phyloP scores from a whole-genome alignment of 1,140 invertebrate species.

The Lepidotrigona ventralis region DNA sequence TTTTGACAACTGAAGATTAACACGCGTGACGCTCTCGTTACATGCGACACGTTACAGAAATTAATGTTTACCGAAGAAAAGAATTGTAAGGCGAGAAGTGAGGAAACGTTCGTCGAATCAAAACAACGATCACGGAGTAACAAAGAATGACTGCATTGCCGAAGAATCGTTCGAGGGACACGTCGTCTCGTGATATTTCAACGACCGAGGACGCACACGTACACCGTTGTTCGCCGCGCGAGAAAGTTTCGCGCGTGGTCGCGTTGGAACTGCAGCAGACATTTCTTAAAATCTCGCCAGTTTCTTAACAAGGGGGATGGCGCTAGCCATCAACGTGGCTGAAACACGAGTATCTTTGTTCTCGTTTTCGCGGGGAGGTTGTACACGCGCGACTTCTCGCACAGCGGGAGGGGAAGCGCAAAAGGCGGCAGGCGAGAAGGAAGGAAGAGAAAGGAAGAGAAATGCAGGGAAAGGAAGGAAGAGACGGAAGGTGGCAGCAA shows the following conservation, averaged over 20 bases:
- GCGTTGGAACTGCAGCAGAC: conserved; percentile 20
- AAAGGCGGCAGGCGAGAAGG: not conserved
- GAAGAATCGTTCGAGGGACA: not conserved
- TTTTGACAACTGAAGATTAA: too few relatives aligned
- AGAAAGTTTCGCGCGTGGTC: conserved; percentile 23
- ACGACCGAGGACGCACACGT: not conserved
- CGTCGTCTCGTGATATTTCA: not conserved
- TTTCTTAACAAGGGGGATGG: conserved; percentile 17
- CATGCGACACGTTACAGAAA: too few relatives aligned
- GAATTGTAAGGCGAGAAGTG: too few relatives aligned
- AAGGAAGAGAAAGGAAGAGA: not conserved
- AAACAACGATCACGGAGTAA: not conserved
- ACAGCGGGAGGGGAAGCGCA: not conserved
- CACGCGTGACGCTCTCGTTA: too few relatives aligned
- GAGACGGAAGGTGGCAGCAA: conserved; percentile 12
- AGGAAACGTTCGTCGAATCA: not conserved
- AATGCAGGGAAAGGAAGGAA: not conserved
- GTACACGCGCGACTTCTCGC: conserved; percentile 51
- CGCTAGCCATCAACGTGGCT: too few relatives aligned
- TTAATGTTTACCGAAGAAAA: too few relatives aligned
- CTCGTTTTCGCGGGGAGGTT: conserved; percentile 40
- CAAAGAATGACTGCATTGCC: not conserved
- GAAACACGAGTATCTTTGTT: conserved; percentile 15
- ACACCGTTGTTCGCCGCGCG: not conserved
- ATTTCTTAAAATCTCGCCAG: conserved; percentile 37